Base-by-base conservation (phyloP, 2,888 invertebrate species). In the Eilema sororculum region DNA sequence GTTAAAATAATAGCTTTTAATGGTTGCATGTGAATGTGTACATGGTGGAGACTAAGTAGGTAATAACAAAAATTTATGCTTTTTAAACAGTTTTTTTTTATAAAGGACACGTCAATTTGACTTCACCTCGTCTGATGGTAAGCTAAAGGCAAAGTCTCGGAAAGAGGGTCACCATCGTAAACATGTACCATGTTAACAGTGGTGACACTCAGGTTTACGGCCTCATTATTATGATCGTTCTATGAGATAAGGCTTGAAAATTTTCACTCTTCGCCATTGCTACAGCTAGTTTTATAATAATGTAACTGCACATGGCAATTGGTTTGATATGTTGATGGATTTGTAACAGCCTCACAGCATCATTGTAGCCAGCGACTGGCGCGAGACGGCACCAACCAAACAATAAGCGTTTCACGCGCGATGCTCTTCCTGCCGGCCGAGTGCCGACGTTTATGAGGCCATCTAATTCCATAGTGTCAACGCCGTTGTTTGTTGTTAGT, bases 391-490 rank as follows among this genome's bases (percentile, higher is more conserved):
- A 74, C 74, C 74, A 78, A 74, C 76, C 75, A 82, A 89, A 92
- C 92, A 92, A 93, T 90, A 76, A 84, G 85, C 78, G 83, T 86
- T 90, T 90, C 89, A 91, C 91, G 91, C 91, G 87, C 80, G 82
- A 76, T 85, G 89, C 90, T 90, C 90, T 90, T 91, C 93, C 93
- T 91, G 91, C 5, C 28, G 28, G 28, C 80, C 84, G 68, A 33
- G 30, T 33, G 33, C 33, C 33, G 33, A 78, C 78, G 84, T 83
- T 86, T 88, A 90, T 90, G 88, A 86, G 88, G 89, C 85, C 90
- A 90, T 90, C 88, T 84, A 88, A 90, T 90, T 88, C 84, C 85
- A 88, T 85, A 80, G 82, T 86, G 87, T 86, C 86, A 84, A 78
- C 84, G 78, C 73, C 64, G 69, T 73, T 69, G 65, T 68, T 37